These are phyloP conservation scores for Stenurella melanura DNA, from an alignment of 2,888 invertebrate genomes.

Conservation along the genomic window DNA sequence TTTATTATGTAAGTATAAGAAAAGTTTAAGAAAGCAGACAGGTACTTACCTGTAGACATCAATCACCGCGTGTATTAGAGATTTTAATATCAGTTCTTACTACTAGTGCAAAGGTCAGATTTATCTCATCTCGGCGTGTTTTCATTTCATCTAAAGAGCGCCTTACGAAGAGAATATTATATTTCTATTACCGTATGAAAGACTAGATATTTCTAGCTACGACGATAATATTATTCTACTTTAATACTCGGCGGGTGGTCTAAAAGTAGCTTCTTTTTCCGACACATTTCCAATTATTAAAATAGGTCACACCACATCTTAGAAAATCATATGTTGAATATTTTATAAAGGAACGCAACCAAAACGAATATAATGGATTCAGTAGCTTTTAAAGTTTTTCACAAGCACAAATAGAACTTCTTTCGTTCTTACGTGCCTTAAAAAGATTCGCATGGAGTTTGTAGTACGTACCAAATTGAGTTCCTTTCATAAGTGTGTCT, in stretches of 20 bases:
- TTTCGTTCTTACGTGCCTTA: slow-evolving; percentile 2
- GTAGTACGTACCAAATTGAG: slow-evolving; percentile 29
- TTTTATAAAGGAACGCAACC: slow-evolving; percentile 16
- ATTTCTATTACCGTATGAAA: not conserved
- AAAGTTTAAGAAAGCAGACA: not conserved
- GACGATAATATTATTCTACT: not conserved
- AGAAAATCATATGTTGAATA: slow-evolving; percentile 10
- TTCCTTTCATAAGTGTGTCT: slow-evolving; percentile 20
- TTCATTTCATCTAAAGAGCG: not conserved
- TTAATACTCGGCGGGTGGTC: not conserved
- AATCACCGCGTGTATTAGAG: not conserved
- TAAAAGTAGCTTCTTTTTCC: not conserved
- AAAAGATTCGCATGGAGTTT: slow-evolving; percentile 9
- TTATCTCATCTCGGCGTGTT: not conserved
- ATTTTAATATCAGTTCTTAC: not conserved
- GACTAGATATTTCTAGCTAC: not conserved
- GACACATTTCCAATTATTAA: slow-evolving; percentile 10
- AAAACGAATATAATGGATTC: slow-evolving; percentile 16
- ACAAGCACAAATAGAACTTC: slow-evolving; percentile 4
- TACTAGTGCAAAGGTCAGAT: not conserved
- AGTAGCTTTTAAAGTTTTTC: slow-evolving; percentile 8
- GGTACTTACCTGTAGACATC: not conserved
- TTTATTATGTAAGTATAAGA: not conserved
- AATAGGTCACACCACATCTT: slow-evolving; percentile 5
- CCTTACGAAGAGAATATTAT: not conserved